Evolutionary conservation across 2,113 vertebrate genomes (phyloP).

Genomic region (Dinomys branickii): DNA sequence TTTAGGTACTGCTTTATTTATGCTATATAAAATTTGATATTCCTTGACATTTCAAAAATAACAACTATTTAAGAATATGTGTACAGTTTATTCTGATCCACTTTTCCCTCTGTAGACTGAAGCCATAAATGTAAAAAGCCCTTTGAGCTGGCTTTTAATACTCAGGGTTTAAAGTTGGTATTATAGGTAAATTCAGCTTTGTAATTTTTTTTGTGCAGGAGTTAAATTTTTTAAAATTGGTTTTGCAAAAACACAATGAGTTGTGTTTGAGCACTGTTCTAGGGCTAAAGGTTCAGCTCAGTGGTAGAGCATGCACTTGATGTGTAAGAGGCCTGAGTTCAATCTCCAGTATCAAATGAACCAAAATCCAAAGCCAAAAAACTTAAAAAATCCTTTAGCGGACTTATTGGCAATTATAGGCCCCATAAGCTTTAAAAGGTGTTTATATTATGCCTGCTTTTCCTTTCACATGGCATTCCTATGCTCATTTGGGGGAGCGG

Average conservation of each 20-base stretch:
- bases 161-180: background rate
- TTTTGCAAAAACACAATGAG: conserved; percentile 9
- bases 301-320: background rate
- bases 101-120: background rate
- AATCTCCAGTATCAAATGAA: background rate
- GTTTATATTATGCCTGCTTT: background rate
- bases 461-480: background rate
- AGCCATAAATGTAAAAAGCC: background rate
- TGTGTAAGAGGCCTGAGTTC: background rate
- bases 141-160: background rate
- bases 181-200: background rate
- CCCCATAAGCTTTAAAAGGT: background rate
- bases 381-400: background rate
- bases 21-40: conserved; percentile 2
- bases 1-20: background rate
- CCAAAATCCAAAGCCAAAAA: background rate
- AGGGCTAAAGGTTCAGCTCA: no score
- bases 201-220: background rate
- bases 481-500: background rate
- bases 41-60: background rate
- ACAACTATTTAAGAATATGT: background rate
- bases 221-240: background rate
- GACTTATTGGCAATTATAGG: background rate
- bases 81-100: background rate
- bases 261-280: background rate